Conservation (phyloP, 2,113 vertebrate species). For the Emydura subglobosa region DNA sequence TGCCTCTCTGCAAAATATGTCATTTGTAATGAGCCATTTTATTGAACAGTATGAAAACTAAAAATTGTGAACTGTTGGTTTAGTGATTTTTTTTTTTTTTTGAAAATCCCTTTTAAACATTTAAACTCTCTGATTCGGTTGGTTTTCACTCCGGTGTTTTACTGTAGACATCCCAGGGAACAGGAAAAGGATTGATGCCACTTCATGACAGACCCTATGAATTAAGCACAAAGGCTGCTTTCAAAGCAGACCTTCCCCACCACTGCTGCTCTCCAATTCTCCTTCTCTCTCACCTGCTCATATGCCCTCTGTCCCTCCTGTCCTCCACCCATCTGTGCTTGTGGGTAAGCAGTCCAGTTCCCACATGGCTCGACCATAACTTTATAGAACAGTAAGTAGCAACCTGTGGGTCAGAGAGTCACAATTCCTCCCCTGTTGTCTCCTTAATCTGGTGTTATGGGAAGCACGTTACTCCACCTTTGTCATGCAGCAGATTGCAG, state of each 20-base stretch:
- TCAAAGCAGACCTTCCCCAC: neutral
- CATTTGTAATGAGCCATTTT: neutral
- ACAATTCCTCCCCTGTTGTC: neutral
- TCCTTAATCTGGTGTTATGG: neutral
- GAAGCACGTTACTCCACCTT: neutral
- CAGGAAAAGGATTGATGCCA: neutral
- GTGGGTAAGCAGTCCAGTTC: neutral
- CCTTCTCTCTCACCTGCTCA: neutral
- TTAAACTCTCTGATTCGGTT: neutral
- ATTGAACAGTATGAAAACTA: neutral
- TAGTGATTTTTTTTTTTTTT: neutral
- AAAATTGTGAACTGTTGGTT: neutral
- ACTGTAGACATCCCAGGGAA: neutral
- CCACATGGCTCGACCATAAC: neutral
- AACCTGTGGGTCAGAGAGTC: neutral
- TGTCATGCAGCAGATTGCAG: neutral
- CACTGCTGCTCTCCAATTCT: rapidly evolving
- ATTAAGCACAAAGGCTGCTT: neutral
- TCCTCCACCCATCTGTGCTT: neutral
- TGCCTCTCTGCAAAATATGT: neutral
- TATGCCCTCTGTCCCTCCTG: neutral
- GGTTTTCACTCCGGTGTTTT: neutral
- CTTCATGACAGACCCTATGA: neutral
- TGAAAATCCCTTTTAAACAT: neutral
- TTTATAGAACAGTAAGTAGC: neutral